Base-by-base conservation (phyloP, 2,113 vertebrate species). In the Hyaena hyaena region DNA sequence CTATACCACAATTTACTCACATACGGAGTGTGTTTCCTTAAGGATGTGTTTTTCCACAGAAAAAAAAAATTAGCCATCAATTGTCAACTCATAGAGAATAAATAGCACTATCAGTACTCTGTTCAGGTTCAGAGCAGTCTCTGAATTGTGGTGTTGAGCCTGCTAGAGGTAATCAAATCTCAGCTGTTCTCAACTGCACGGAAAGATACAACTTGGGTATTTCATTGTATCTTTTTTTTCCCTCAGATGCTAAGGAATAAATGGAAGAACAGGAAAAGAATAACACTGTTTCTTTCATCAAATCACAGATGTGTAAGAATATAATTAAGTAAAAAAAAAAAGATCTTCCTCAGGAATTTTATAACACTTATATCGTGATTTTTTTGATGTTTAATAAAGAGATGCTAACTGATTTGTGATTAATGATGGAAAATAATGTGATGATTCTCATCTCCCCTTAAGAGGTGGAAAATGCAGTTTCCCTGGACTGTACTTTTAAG, bases 21-120 rank as follows among this genome's bases (percentile, higher is more conserved):
- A 98, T 96, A 91, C 80, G 93, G 93, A 95, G 77, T 96, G 97
- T 97, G 43, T 96, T 97, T 98, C 95, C 53, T 96, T 95, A 88
- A 96, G 88, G 88, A 94, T 43, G 63, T 71, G 53, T 93, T 97
- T 96, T 93, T 94, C 61, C 85, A 73, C 53, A 96, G 93, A 97
- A 53, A 82, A 98, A 35, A 98, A 97, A 97, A 89, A 97, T 77
- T 82, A 91, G 69, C 73, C 61, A 14, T 80, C 88, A 95, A 73
- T 94, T 97, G 55, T 97, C 76, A 92, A 90, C 89, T 96, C 73
- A 28, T 35, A 1, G 2, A 74, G 21, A 61, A 91, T 77, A 95
- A 98, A 97, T 4, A 77, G 43, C 43, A 65, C 15, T 39, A 31
- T 73, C 53, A 48, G 24, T 69, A 58, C 16, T 83, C 88, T 88